Evolutionary conservation across 2,113 vertebrate genomes (phyloP), one percentile per base, ranked within the genome.

Genomic region (Epinephelus cyanopodus): DNA sequence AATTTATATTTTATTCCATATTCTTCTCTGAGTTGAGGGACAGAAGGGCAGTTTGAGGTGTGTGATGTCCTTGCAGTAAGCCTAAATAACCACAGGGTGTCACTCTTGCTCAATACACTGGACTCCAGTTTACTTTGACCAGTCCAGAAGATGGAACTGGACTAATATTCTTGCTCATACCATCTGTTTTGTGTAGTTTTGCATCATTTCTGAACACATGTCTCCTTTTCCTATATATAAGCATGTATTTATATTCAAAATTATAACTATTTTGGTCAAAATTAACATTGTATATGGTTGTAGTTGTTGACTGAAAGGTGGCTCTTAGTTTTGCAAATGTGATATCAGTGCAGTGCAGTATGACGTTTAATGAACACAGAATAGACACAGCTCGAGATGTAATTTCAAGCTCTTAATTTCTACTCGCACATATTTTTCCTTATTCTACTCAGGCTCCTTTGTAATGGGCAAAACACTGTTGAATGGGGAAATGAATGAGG

Each of bases 21-120:
- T 33, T 54, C 14, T 42, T 23, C 9, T 17, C 8, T 54, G 25
- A 60, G 15, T 23, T 21, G 21, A 58, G 5, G 11, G n/a, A 48
- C 18, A 50, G 25, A 25, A 10, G 1, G 37, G 21, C 12, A 12
- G 12, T 63, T 4, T 7, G 5, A 25, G 2, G 48, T 17, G 3
- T 72, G 57, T 66, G 3, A 74, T 53, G 52, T 67, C 17, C 19
- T 56, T 5, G 69, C 45, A 83, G 18, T 53, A 1, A 33, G 17
- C 19, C 4, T n/a, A 45, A 68, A 64, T 37, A 21, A 77, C 85
- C 90, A 91, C 85, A 78, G 4, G 74, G 74, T 87, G 92, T 89
- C 92, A 45, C 62, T 92, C 79, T 92, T 80, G 84, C 61, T 68
- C 67, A 86, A 53, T 27, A 23, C 39, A 54, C 39, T 45, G 15